Evolutionary conservation across 2,113 vertebrate genomes (phyloP), one percentile per base, ranked within the genome.

Genomic region (Helogale parvula): DNA sequence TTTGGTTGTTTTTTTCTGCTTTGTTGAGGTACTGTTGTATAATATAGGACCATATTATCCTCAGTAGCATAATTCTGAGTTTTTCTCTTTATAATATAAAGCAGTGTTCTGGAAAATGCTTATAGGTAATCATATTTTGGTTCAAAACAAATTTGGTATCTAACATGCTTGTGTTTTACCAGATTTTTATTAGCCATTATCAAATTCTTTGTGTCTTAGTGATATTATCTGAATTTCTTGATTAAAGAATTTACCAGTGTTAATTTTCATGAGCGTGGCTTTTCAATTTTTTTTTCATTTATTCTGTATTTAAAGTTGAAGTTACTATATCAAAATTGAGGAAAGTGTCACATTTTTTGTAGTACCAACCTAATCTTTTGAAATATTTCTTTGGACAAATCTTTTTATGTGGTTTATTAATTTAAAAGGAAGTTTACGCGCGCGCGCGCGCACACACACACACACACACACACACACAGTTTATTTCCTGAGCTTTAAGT

Each of bases 401-500:
- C 17, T 91, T 87, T 66, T 80, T 47, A 7, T 60, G 27, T 91
- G 17, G 63, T 93, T 89, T 76, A 7, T 77, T 95, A 69, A 45
- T 69, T 96, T 94, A n/a, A 90, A 96, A 66, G 23, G 50, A 60
- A 52, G 9, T 35, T 80, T 31, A 35, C 12, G 12, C 14, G 4
- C n/a, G 12, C 14, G 4, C n/a, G 52, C 16, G 33, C 27, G 45
- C 8, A 25, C 21, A 86, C 2, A 47, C 16, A 45, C 8, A 27
- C 23, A 54, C 14, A 54, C 54, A 57, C 54, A 21, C 54, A 8
- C 54, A 8, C 19, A 57, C 52, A 81, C 31, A 54, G n/a, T 71
- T 80, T 71, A 16, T 45, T 38, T 98, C 41, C 74, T 29, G 93
- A 99, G 99, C 98, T 99, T 69, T 88, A 35, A 95, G 50, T 66